Conservation (phyloP, 1,140 invertebrate species). For the Chionoecetes opilio region DNA sequence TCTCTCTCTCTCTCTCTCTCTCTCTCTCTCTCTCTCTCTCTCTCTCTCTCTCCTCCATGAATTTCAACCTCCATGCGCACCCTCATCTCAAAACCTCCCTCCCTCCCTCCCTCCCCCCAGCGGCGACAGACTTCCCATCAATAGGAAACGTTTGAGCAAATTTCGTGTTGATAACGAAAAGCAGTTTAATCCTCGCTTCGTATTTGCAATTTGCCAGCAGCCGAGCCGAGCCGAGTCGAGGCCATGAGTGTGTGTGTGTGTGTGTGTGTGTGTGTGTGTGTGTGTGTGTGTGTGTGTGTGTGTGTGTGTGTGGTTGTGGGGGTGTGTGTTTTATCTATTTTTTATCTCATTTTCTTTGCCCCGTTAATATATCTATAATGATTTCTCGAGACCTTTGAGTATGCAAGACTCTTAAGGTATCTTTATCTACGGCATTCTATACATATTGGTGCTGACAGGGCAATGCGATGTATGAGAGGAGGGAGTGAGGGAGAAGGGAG, state of each 20-base stretch:
- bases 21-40: constrained; percentile 27
- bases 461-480: too few species aligned
- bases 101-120: background rate
- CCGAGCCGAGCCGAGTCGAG: too few species aligned
- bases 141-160: background rate
- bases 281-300: constrained; percentile 59
- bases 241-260: constrained; percentile 24
- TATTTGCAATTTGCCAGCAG: background rate
- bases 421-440: too few species aligned
- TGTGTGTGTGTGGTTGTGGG: constrained; percentile 39
- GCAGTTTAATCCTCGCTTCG: background rate
- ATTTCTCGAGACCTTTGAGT: too few species aligned
- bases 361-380: too few species aligned
- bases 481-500: too few species aligned
- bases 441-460: too few species aligned
- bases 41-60: background rate
- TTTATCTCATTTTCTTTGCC: background rate
- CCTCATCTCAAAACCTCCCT: background rate
- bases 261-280: constrained; percentile 48
- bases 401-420: too few species aligned
- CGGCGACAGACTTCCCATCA: background rate
- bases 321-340: background rate
- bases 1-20: constrained; percentile 20
- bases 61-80: background rate
- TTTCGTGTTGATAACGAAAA: background rate